phyloP scores from a whole-genome alignment of 2,113 vertebrate species.

The Aphelocoma coerulescens region DNA sequence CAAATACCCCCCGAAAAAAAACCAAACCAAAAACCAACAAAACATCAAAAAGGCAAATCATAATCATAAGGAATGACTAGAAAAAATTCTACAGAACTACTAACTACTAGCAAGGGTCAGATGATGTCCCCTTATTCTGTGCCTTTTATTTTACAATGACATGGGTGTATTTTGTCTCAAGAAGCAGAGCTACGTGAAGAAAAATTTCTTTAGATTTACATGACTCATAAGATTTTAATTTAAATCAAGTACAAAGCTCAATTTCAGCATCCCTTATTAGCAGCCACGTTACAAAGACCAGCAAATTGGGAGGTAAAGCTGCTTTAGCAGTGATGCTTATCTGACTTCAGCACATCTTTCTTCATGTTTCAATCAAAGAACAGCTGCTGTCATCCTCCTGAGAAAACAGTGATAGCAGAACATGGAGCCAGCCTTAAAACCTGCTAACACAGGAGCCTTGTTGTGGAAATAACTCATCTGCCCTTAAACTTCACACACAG shows the following conservation, averaged over 20 bases:
- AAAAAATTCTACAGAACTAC: constrained; percentile 19
- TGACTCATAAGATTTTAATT: constrained; percentile 59
- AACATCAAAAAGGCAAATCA: constrained; percentile 45
- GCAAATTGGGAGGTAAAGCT: constrained; percentile 68
- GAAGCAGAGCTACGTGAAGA: neutral
- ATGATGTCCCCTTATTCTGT: neutral
- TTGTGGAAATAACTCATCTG: constrained; percentile 31
- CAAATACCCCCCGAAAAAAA: neutral
- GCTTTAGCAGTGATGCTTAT: constrained; percentile 69
- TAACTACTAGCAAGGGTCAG: constrained; percentile 11
- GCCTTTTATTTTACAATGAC: neutral
- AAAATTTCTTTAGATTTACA: constrained; percentile 62
- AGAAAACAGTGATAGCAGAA: constrained; percentile 7
- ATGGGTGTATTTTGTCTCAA: neutral
- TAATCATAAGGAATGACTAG: constrained; percentile 44
- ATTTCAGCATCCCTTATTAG: constrained; percentile 68
- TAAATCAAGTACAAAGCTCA: constrained; percentile 66
- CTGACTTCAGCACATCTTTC: constrained; percentile 72
- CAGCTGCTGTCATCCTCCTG: constrained; percentile 59
- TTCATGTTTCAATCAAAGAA: constrained; percentile 73
- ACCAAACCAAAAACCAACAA: neutral
- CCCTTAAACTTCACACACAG: neutral
- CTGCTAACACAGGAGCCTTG: constrained; percentile 20
- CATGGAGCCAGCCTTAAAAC: neutral
- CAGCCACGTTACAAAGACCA: constrained; percentile 58